Conservation (phyloP, 2,888 invertebrate species). For the Orthosia gothica region DNA sequence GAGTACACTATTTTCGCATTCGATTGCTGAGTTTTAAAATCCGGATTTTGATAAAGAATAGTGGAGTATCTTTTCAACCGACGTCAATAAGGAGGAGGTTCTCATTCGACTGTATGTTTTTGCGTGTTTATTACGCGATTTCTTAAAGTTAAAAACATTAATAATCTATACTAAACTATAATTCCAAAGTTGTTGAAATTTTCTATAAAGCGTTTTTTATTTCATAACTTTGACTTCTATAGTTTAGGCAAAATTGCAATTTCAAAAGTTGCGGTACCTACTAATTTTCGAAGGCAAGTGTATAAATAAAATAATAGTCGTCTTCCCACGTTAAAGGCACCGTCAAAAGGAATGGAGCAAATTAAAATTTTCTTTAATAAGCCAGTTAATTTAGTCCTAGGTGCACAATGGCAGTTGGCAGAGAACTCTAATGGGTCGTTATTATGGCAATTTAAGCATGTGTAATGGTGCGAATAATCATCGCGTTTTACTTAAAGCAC, state of each 20-base stretch:
- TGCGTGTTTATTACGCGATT: no score
- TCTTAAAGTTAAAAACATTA: no score
- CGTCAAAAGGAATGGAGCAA: not conserved
- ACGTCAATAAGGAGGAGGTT: no score
- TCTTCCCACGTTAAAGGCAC: not conserved
- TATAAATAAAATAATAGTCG: not conserved
- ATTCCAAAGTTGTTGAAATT: no score
- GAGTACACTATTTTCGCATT: constrained; percentile 24
- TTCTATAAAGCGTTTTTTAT: no score
- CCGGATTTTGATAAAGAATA: constrained; percentile 8
- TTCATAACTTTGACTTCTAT: no score
- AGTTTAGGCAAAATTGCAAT: no score
- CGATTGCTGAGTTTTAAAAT: constrained; percentile 1
- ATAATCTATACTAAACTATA: no score
- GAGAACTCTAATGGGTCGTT: constrained; percentile 42
- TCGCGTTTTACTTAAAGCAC: constrained; percentile 28
- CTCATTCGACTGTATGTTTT: no score
- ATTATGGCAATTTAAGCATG: constrained; percentile 49
- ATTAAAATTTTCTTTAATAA: constrained; percentile 27
- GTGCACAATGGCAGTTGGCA: constrained; percentile 30
- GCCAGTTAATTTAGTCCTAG: constrained; percentile 28
- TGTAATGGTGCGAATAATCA: constrained; percentile 50
- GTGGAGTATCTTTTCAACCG: not conserved
- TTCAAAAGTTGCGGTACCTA: no score
- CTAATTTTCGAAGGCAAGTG: no score